phyloP scores from a whole-genome alignment of 2,888 invertebrate genomes.

The Rhabditoides inermis region DNA sequence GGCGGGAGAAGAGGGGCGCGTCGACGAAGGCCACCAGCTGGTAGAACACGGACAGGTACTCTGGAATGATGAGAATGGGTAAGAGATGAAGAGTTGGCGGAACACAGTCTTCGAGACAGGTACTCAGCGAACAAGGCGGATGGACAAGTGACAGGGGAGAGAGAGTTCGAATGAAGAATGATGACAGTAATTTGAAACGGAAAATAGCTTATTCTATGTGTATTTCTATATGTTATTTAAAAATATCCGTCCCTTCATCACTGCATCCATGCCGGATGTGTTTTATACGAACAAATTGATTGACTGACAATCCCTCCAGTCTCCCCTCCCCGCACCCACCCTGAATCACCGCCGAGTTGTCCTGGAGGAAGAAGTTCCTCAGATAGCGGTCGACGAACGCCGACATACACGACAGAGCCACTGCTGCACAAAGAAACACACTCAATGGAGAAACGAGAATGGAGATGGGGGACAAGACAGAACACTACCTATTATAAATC shows the following conservation, averaged over 20 bases:
- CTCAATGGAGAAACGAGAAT: no score
- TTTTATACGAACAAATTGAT: constrained; percentile 3
- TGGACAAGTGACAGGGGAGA: neutral
- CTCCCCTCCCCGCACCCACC: no score
- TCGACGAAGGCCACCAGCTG: constrained; percentile 92
- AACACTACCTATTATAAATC: no score
- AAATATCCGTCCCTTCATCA: neutral
- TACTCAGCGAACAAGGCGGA: no score
- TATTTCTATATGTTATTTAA: neutral
- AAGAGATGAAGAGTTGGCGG: neutral
- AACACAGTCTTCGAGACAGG: neutral
- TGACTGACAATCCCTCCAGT: no score
- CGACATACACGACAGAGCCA: constrained; percentile 87
- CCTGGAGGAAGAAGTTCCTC: constrained; percentile 90
- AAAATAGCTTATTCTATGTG: neutral
- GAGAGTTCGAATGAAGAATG: neutral
- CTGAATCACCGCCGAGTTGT: constrained; percentile 90
- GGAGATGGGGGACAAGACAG: no score
- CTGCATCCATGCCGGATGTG: neutral
- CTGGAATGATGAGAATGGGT: constrained; percentile 57
- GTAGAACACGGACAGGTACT: constrained; percentile 90
- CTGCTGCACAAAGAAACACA: no score
- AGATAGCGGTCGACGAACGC: constrained; percentile 91
- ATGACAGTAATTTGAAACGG: neutral
- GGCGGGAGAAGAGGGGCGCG: constrained; percentile 78